A percentile compares a stretch with the other conserved stretches of the same genome.
These are phyloP conservation scores for Drosophila insularis DNA, from an alignment of 1,140 invertebrate genomes.

Conservation along the genomic window DNA sequence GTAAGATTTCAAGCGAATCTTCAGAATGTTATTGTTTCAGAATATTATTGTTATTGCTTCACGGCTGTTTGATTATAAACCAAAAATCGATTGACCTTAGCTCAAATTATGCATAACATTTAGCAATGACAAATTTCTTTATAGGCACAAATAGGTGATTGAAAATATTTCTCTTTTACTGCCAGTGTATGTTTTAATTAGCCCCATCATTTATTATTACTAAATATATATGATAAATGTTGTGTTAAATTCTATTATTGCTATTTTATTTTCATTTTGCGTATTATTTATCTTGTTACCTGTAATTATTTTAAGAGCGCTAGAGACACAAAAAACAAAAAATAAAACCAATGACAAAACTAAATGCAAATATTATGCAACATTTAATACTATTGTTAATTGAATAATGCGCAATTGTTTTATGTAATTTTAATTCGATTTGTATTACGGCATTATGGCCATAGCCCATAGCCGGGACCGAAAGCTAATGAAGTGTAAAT, in stretches of 20 bases:
- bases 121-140: background rate
- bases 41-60: background rate
- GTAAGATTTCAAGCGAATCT: background rate
- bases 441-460: conserved; percentile 41
- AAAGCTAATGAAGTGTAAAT: conserved; percentile 57
- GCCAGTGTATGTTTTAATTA: background rate
- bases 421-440: conserved; percentile 56
- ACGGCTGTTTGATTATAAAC: background rate
- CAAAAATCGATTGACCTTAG: background rate
- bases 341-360: background rate
- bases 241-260: background rate
- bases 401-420: conserved; percentile 68
- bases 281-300: conserved; percentile 22
- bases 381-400: conserved; percentile 38
- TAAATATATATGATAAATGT: background rate
- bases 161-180: background rate
- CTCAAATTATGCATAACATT: conserved; percentile 4
- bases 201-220: background rate
- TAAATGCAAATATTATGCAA: conserved; percentile 20
- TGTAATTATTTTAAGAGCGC: conserved; percentile 49
- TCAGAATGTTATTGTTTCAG: background rate
- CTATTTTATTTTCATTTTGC: conserved; percentile 11
- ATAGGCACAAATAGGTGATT: background rate
- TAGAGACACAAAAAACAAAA: conserved; percentile 28
- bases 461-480: conserved; percentile 18